Evolutionary conservation across 2,113 vertebrate species (phyloP).

Genomic region (Tetrao urogallus): DNA sequence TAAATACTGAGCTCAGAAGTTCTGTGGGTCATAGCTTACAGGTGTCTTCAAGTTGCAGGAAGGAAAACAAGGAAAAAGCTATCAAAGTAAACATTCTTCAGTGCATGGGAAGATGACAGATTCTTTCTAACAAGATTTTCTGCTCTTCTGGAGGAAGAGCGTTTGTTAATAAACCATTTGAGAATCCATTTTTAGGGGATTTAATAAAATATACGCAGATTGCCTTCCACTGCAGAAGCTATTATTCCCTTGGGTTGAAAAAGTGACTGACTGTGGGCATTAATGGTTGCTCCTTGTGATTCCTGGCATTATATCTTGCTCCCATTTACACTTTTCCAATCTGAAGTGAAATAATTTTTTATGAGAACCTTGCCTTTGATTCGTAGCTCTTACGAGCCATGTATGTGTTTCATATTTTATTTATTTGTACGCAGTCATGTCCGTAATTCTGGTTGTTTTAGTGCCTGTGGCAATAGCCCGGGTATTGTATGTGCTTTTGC

Average conservation of each 20-base stretch:
- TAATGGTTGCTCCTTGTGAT: slow-evolving; percentile 58
- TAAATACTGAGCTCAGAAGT: not conserved
- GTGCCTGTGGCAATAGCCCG: not conserved
- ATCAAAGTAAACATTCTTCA: slow-evolving; percentile 28
- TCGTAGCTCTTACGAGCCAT: slow-evolving; percentile 14
- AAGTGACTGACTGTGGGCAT: slow-evolving; percentile 54
- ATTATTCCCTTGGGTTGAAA: slow-evolving; percentile 68
- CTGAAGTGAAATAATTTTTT: slow-evolving; percentile 57
- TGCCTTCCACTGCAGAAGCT: slow-evolving; percentile 55
- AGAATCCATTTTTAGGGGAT: slow-evolving; percentile 69
- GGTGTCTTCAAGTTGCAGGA: not conserved
- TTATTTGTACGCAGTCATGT: slow-evolving; percentile 60
- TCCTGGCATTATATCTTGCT: slow-evolving; percentile 53
- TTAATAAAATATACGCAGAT: slow-evolving; percentile 72
- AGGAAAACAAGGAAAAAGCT: not conserved
- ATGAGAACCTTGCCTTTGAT: slow-evolving; percentile 37
- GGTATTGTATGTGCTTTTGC: not conserved
- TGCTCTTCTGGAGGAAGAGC: slow-evolving; percentile 58
- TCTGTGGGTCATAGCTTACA: not conserved
- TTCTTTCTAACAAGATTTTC: slow-evolving; percentile 64
- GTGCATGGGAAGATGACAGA: slow-evolving; percentile 47
- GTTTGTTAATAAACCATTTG: slow-evolving; percentile 68
- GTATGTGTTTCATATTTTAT: slow-evolving; percentile 65
- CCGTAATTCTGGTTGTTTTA: not conserved
- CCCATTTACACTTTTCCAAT: slow-evolving; percentile 63